These are phyloP conservation scores for Acanthococcus lagerstroemiae DNA, from an alignment of 2,888 invertebrate genomes.

Conservation along the genomic window DNA sequence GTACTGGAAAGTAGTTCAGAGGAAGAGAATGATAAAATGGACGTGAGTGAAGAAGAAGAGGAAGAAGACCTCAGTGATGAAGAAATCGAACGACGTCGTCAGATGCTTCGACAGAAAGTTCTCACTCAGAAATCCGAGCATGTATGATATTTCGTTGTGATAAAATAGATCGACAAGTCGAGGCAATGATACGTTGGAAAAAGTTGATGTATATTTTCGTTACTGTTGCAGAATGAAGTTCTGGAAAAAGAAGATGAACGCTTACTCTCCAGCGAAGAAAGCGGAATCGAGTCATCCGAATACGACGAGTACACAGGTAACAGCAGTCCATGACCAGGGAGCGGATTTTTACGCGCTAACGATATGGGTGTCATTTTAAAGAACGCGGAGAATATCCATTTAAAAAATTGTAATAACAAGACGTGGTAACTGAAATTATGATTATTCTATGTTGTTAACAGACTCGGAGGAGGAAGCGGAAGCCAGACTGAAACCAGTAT, in stretches of 20 bases:
- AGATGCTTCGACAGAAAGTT: conserved; percentile 55
- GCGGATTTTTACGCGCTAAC: too few relatives aligned
- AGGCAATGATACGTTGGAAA: background rate
- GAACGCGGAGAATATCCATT: too few relatives aligned
- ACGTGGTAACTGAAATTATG: background rate
- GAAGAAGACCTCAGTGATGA: conserved; percentile 69
- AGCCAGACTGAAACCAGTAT: conserved; percentile 86
- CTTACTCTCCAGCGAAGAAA: conserved; percentile 44
- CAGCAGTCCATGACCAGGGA: conserved; percentile 8
- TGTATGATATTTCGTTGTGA: conserved; percentile 32
- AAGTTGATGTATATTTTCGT: background rate
- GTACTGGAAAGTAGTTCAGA: conserved; percentile 50
- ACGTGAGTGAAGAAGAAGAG: conserved; percentile 44
- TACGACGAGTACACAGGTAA: conserved; percentile 68
- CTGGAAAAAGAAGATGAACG: conserved; percentile 61
- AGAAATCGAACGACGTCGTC: conserved; percentile 73
- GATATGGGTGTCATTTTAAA: too few relatives aligned
- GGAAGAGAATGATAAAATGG: conserved; percentile 42
- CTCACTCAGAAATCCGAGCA: conserved; percentile 58
- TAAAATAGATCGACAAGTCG: background rate
- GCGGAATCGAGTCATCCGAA: conserved; percentile 50
- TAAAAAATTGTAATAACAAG: too few relatives aligned
- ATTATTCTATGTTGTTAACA: too few relatives aligned
- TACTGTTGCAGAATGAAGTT: conserved; percentile 30
- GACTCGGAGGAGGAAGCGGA: conserved; percentile 86